Evolutionary conservation across 1,140 invertebrate genomes (phyloP).

Genomic region (Drosophila parabipectinata): DNA sequence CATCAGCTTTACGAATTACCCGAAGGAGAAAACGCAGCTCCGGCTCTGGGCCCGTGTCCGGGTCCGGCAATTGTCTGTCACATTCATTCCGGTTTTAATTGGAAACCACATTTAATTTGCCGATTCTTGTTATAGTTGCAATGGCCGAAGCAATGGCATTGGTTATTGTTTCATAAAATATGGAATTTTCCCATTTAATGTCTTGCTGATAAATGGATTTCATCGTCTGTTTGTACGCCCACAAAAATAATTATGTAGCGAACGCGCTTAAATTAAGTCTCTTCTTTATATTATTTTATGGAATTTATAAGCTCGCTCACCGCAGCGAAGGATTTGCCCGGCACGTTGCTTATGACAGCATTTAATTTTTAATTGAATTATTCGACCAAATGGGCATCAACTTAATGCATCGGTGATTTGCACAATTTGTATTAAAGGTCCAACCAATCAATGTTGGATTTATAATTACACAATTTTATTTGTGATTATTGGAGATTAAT

Average conservation of each 20-base stretch:
- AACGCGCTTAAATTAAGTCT: constrained; percentile 55
- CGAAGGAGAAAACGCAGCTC: constrained; percentile 4
- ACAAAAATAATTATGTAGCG: constrained; percentile 49
- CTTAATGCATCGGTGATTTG: constrained; percentile 43
- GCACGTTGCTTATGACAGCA: constrained; percentile 44
- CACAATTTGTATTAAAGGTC: constrained; percentile 37
- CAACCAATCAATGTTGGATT: constrained; percentile 23
- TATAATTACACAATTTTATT: constrained; percentile 17
- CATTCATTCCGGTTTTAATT: constrained; percentile 65
- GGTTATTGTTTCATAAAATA: constrained; percentile 52
- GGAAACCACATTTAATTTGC: constrained; percentile 62
- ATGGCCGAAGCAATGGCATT: constrained; percentile 14
- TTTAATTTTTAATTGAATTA: constrained; percentile 72
- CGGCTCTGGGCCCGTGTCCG: not conserved
- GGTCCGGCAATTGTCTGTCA: constrained; percentile 35
- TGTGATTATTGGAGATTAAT: constrained; percentile 7
- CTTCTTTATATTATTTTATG: constrained; percentile 12
- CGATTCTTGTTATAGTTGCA: constrained; percentile 25
- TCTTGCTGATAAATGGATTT: constrained; percentile 57
- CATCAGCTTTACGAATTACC: constrained; percentile 30
- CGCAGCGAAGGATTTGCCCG: constrained; percentile 22
- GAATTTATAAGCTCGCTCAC: constrained; percentile 15
- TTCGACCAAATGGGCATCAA: constrained; percentile 35
- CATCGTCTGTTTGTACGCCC: constrained; percentile 20
- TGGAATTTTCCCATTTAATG: constrained; percentile 53